A percentile compares a stretch with the other conserved stretches of the same genome.
Evolutionary conservation across 2,797 vertebrate genomes (phyloP).

Genomic region (Crocodylus rhombifer): DNA sequence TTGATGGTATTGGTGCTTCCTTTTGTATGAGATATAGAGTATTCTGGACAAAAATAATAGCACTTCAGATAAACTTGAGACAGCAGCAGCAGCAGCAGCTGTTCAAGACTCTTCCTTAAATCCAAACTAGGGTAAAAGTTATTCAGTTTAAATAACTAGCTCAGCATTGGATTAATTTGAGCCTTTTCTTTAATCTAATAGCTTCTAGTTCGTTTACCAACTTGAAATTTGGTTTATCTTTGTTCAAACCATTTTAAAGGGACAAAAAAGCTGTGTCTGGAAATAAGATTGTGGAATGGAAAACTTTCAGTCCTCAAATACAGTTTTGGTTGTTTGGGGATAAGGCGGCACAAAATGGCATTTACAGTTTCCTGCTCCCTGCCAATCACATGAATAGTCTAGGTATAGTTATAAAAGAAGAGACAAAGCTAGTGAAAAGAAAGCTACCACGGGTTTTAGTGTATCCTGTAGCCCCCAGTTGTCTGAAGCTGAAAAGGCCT

Average conservation of each 20-base stretch:
- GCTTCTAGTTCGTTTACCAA: neutral
- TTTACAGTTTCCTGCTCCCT: neutral
- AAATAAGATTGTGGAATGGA: neutral
- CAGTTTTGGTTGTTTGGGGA: neutral
- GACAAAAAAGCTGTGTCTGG: neutral
- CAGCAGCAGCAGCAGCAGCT: neutral
- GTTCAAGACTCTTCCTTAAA: conserved; percentile 8
- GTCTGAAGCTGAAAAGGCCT: neutral
- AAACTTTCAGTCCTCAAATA: neutral
- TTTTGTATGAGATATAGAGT: conserved; percentile 27
- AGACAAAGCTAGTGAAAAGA: neutral
- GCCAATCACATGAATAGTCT: neutral
- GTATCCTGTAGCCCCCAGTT: neutral
- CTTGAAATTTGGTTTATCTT: neutral
- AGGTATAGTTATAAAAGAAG: neutral
- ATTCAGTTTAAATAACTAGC: neutral
- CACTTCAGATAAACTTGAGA: neutral
- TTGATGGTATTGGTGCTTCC: conserved; percentile 50
- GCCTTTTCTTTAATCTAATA: neutral
- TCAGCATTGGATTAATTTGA: neutral
- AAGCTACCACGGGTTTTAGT: neutral
- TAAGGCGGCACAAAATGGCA: neutral
- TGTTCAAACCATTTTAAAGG: neutral
- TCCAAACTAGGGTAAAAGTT: conserved; percentile 36
- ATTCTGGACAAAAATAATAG: neutral